These are phyloP conservation scores for Tortrix viridana DNA, from an alignment of 2,888 invertebrate species.

Conservation along the genomic window DNA sequence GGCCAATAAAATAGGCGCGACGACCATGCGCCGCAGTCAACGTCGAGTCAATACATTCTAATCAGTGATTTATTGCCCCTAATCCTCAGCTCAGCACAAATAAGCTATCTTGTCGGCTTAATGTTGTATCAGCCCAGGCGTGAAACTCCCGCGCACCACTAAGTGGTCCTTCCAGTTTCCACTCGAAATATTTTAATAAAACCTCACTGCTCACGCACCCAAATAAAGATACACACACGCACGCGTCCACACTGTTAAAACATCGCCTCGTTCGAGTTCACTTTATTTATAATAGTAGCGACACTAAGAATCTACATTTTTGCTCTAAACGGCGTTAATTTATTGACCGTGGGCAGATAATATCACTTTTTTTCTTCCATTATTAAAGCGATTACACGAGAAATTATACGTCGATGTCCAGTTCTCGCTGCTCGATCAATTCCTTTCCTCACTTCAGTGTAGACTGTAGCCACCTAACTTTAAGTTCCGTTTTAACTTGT, in stretches of 20 bases:
- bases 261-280: conserved; percentile 63
- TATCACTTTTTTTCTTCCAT: conserved; percentile 83
- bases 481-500: conserved; percentile 53
- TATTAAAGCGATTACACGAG: conserved; percentile 84
- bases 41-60: conserved; percentile 83
- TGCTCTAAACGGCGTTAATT: conserved; percentile 85
- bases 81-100: conserved; percentile 83
- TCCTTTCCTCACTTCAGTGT: conserved; percentile 43
- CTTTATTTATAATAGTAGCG: conserved; percentile 83
- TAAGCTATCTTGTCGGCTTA: conserved; percentile 85
- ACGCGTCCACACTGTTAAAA: conserved; percentile 64
- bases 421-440: conserved; percentile 65
- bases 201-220: conserved; percentile 82
- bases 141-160: conserved; percentile 84
- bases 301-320: conserved; percentile 83
- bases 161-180: conserved; percentile 85
- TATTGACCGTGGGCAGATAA: conserved; percentile 84
- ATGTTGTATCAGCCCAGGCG: conserved; percentile 83
- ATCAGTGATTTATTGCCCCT: conserved; percentile 84
- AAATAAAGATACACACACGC: conserved; percentile 80
- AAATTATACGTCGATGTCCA: conserved; percentile 81
- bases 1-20: conserved; percentile 70
- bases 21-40: conserved; percentile 73
- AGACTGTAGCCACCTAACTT: conserved; percentile 46
- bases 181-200: conserved; percentile 85